Evolutionary conservation across 2,888 invertebrate species (phyloP).

Genomic region (Cecidostiba fungosa): DNA sequence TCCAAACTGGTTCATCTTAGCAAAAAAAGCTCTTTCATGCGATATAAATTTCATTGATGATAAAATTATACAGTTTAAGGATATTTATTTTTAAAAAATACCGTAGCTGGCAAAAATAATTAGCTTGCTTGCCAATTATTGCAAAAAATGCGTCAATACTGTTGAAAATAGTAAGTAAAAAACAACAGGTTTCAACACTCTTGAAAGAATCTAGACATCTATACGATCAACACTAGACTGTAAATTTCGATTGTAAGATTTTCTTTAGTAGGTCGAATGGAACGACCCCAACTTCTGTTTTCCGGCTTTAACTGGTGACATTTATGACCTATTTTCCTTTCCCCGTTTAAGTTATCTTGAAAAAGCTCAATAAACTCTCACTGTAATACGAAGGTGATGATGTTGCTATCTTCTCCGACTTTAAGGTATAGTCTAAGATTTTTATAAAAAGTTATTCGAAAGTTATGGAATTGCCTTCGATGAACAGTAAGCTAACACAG

Average conservation of each 20-base stretch:
- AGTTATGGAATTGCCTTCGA: neutral
- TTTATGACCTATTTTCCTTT: constrained; percentile 39
- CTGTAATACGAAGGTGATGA: neutral
- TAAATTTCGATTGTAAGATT: neutral
- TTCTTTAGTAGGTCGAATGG: neutral
- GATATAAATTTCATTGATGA: neutral
- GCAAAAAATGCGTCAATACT: too few species aligned
- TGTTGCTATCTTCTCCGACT: neutral
- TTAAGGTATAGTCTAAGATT: neutral
- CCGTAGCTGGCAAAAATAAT: too few species aligned
- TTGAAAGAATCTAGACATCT: neutral
- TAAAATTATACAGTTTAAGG: neutral
- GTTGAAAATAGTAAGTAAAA: too few species aligned
- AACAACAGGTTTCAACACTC: neutral
- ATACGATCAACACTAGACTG: neutral
- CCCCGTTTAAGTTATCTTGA: constrained; percentile 18
- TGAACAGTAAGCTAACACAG: neutral
- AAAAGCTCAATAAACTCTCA: constrained; percentile 11
- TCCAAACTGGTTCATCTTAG: neutral
- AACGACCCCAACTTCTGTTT: constrained; percentile 8
- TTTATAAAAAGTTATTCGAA: neutral
- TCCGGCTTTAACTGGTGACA: neutral
- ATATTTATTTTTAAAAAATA: too few species aligned
- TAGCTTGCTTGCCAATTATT: too few species aligned
- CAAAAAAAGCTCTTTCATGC: neutral